These are phyloP conservation scores for Leptobrachium ailaonicum DNA, from an alignment of 2,113 vertebrate species.

Conservation along the genomic window DNA sequence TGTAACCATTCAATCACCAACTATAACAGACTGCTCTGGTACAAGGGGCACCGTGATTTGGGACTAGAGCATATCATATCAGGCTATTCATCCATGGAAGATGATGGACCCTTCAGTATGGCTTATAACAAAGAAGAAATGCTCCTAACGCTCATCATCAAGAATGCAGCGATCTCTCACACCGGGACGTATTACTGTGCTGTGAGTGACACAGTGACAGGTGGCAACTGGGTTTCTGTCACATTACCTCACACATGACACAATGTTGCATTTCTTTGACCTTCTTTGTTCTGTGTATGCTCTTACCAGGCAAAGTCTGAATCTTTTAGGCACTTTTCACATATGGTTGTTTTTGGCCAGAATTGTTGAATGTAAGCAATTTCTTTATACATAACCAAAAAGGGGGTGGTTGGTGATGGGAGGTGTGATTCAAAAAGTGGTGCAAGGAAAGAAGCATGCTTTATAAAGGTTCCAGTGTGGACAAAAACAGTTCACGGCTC, in stretches of 20 bases:
- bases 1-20: conserved; percentile 10
- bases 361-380: too few species aligned
- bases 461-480: too few species aligned
- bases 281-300: too few species aligned
- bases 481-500: too few species aligned
- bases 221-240: not conserved
- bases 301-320: too few species aligned
- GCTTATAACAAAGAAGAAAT: not conserved
- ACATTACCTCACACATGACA: not conserved
- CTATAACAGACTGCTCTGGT: conserved; percentile 17
- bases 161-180: not conserved
- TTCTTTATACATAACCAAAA: too few species aligned
- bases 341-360: too few species aligned
- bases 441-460: too few species aligned
- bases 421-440: too few species aligned
- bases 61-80: conserved; percentile 1
- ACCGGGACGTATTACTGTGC: conserved; percentile 19
- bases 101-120: not conserved
- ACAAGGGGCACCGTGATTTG: not conserved
- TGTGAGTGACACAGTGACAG: conserved; percentile 14
- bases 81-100: not conserved
- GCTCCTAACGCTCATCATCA: not conserved
- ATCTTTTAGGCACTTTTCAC: too few species aligned
- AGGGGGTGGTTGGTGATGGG: too few species aligned
- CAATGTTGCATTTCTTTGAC: not conserved